Conservation (phyloP, 1,140 invertebrate genomes). For the Lamellibrachia luymesi region DNA sequence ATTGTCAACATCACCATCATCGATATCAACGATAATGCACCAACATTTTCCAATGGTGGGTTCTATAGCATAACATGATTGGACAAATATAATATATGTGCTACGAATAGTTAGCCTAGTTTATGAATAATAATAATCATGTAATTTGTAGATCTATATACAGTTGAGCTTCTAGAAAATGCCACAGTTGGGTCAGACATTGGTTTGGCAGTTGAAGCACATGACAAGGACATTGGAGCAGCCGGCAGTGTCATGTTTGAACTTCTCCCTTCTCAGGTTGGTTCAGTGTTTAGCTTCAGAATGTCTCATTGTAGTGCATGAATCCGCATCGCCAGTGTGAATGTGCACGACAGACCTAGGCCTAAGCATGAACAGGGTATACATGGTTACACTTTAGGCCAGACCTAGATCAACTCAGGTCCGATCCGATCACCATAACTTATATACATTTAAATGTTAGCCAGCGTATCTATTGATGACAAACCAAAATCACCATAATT, state of each 20-base stretch:
- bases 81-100: not conserved
- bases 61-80: not conserved
- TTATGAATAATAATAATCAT: not conserved
- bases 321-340: no score
- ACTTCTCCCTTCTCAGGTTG: not conserved
- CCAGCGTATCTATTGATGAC: no score
- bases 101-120: no score
- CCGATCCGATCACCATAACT: no score
- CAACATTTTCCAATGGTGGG: conserved; percentile 8
- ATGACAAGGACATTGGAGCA: not conserved
- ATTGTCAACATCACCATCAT: conserved; percentile 6
- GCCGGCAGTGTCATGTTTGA: not conserved
- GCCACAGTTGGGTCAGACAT: not conserved
- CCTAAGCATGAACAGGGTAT: no score
- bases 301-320: not conserved
- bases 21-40: conserved; percentile 17
- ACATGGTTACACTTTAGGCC: no score
- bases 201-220: not conserved
- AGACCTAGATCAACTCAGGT: no score
- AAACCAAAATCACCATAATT: no score
- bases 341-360: no score
- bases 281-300: not conserved
- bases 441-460: no score
- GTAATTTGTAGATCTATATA: not conserved
- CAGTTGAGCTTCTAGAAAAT: not conserved